Evolutionary conservation across 2,888 invertebrate genomes (phyloP).

Genomic region (Ochropleura leucogaster): DNA sequence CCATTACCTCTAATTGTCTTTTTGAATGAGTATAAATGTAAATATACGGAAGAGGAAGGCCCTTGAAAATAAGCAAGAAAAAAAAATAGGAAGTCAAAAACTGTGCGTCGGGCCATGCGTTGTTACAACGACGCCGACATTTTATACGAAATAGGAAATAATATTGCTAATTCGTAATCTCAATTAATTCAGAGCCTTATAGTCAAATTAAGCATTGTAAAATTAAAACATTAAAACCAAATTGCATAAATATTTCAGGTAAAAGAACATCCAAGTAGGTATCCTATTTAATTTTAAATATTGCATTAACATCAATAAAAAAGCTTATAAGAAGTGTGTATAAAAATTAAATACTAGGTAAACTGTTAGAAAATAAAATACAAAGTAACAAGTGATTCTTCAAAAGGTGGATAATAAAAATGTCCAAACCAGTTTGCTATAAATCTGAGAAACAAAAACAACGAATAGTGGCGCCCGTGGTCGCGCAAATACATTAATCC

Average conservation of each 20-base stretch:
- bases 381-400: too few species aligned
- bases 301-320: not conserved
- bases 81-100: constrained; percentile 9
- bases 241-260: not conserved
- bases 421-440: not conserved
- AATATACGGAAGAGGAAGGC: constrained; percentile 40
- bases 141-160: constrained; percentile 6
- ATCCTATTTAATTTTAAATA: not conserved
- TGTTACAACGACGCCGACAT: not conserved
- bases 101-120: not conserved
- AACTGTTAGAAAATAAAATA: not conserved
- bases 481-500: not conserved
- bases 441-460: not conserved
- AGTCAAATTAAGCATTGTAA: not conserved
- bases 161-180: not conserved
- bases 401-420: not conserved
- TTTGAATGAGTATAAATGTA: not conserved
- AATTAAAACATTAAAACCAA: not conserved
- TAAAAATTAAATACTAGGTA: not conserved
- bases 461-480: not conserved
- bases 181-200: not conserved
- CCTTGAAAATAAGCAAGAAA: constrained; percentile 13
- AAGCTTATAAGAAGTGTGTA: not conserved
- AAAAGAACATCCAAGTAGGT: not conserved
- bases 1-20: constrained; percentile 10